These are phyloP conservation scores for Elegia similella DNA, from an alignment of 2,888 invertebrate species.

Conservation along the genomic window DNA sequence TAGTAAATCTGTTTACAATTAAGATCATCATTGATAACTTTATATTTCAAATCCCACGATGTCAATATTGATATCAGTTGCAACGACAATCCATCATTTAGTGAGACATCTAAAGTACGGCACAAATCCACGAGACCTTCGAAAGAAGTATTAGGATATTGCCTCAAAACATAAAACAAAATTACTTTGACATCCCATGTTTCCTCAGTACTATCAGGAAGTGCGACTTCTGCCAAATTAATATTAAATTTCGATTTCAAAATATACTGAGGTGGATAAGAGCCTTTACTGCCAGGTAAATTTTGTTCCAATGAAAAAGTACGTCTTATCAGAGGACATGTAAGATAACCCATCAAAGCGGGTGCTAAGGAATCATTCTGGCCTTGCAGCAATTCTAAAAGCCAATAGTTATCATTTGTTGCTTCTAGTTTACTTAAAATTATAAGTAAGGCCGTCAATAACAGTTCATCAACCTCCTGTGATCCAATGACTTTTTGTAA, in stretches of 20 bases:
- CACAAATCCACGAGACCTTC: constrained; percentile 60
- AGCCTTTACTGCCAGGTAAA: constrained; percentile 47
- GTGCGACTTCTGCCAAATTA: constrained; percentile 62
- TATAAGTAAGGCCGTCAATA: constrained; percentile 57
- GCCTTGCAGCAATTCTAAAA: constrained; percentile 56
- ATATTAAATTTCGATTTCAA: constrained; percentile 70
- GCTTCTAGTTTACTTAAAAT: constrained; percentile 46
- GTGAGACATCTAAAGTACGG: constrained; percentile 57
- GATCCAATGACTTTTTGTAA: constrained; percentile 53
- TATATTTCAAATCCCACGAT: constrained; percentile 69
- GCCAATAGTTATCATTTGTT: constrained; percentile 42
- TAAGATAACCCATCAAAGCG: constrained; percentile 49
- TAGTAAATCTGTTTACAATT: constrained; percentile 49
- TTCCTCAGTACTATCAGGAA: constrained; percentile 70
- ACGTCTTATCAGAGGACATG: constrained; percentile 49
- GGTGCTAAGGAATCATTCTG: constrained; percentile 58
- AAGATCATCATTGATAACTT: constrained; percentile 53
- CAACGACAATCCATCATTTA: constrained; percentile 66
- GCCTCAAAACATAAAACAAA: constrained; percentile 65
- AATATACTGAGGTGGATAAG: constrained; percentile 64
- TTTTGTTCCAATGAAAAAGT: constrained; percentile 51
- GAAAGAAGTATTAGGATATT: constrained; percentile 54
- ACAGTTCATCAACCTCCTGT: constrained; percentile 63
- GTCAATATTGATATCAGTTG: constrained; percentile 63
- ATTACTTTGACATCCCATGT: constrained; percentile 74